Evolutionary conservation across 2,888 invertebrate genomes (phyloP), one percentile per base, ranked within the genome.

Genomic region (Cotesia congregata): DNA sequence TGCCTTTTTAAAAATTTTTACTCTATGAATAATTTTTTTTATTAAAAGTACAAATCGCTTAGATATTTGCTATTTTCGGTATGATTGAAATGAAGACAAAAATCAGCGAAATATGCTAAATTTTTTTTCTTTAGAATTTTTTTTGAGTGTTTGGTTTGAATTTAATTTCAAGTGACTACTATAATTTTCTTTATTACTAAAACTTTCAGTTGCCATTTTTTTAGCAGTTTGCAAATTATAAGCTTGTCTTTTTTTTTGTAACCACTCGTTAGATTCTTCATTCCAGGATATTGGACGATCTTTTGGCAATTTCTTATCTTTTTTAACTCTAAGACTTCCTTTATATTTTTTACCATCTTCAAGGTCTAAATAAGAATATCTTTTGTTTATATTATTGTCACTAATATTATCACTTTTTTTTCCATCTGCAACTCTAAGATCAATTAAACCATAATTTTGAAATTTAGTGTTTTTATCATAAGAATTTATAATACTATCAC

Each of bases 361-460:
- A 6, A 85, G 75, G 83, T 84, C 83, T 12, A 84, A 79, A 77
- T 84, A 83, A 0, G 85, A 85, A 20, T 80, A 80, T 67, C 81
- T 83, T 15, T 79, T 82, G 30, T 83, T 78, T 9, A 72, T 70
- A 0, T 61, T 38, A 17, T 59, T 41, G 30, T 72, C 75, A 4
- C 9, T 9, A 9, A 41, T 20, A 15, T 75, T 68, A 6, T 76
- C 77, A 6, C n/a, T 9, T 1, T 77, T 59, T 17, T 61, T 61
- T 9, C 70, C 17, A 50, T 41, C 38, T 12, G 67, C 41, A 0
- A 12, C 2, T 4, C 75, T 71, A 3, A 72, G 75, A 80, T 88
- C 88, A 40, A 88, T 87, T 3, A 85, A 82, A 12, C 89, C 89
- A 75, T 89, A 88, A 80, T 89, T 82, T 75, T 86, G 85, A 76